Conservation (phyloP, 2,888 invertebrate genomes). For the Synergus umbraculus region DNA sequence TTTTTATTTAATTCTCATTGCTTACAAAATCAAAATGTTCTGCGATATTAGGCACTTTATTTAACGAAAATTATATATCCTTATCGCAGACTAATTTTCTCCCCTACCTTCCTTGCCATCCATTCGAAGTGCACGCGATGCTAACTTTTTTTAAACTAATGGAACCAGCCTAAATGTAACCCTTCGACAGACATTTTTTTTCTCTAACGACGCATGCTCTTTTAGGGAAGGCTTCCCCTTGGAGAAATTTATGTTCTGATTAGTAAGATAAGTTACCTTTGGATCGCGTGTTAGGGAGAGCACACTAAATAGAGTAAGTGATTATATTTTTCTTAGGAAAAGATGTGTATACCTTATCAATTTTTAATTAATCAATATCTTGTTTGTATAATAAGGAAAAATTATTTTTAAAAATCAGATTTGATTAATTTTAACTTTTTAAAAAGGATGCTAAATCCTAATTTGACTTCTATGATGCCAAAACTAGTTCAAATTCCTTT, state of each 20-base stretch:
- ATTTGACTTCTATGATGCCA: too few species aligned
- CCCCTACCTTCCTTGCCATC: constrained; percentile 8
- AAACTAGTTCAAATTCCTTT: not conserved
- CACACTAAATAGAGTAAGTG: not conserved
- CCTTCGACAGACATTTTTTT: constrained; percentile 32
- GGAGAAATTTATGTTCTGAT: not conserved
- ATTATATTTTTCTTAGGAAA: not conserved
- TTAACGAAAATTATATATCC: not conserved
- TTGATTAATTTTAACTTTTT: too few species aligned
- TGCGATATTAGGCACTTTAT: not conserved
- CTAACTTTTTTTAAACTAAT: constrained; percentile 6
- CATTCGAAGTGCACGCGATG: constrained; percentile 26
- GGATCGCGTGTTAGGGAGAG: not conserved
- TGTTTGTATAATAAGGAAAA: too few species aligned
- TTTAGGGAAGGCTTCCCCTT: not conserved
- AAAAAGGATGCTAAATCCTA: too few species aligned
- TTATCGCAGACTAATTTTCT: not conserved
- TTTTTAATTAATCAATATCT: too few species aligned
- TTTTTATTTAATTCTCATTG: not conserved
- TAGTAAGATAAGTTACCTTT: not conserved
- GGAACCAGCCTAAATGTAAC: constrained; percentile 5
- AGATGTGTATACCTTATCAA: too few species aligned
- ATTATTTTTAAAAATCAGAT: too few species aligned
- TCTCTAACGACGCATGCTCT: constrained; percentile 5
- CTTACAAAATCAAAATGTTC: not conserved